Percentiles rank a stretch among this genome's conserved stretches.
Evolutionary conservation across 30 jellyfish, hydroid and myxozoan genomes (phyloP).

Genomic region (Aurelia aurita): DNA sequence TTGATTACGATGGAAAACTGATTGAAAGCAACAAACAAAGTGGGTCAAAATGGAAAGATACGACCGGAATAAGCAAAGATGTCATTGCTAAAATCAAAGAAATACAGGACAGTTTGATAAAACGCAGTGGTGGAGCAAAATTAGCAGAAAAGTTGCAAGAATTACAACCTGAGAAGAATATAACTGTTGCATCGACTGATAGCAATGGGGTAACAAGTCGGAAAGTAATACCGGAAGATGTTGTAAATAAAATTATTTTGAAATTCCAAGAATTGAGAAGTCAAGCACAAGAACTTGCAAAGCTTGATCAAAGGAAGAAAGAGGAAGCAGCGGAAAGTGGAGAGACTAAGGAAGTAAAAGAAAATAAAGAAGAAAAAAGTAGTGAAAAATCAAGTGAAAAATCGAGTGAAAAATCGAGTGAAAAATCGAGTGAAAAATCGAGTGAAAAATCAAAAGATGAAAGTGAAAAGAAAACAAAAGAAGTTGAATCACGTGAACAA

Average conservation of each 20-base stretch:
- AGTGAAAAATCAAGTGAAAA: too few species aligned
- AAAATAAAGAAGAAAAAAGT: not conserved
- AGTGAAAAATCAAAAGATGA: slow-evolving; percentile 4
- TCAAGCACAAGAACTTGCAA: slow-evolving; percentile 79
- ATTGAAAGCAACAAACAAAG: slow-evolving; percentile 44
- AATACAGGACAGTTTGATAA: slow-evolving; percentile 90
- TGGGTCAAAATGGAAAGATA: slow-evolving; percentile 55
- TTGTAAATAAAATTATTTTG: slow-evolving; percentile 90
- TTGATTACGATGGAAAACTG: slow-evolving; percentile 84
- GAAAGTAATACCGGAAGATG: slow-evolving; percentile 98
- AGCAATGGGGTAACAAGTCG: slow-evolving; percentile 59
- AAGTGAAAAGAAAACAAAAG: not conserved
- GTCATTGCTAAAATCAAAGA: slow-evolving; percentile 90
- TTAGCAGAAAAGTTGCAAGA: slow-evolving; percentile 76
- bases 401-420: slow-evolving; percentile 9
- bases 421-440: not conserved
- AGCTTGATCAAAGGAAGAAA: slow-evolving; percentile 24
- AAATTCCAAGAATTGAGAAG: slow-evolving; percentile 91
- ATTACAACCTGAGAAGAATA: slow-evolving; percentile 77
- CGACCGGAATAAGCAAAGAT: slow-evolving; percentile 81
- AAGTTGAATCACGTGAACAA: not conserved
- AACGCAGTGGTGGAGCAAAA: slow-evolving; percentile 74
- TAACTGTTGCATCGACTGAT: slow-evolving; percentile 44
- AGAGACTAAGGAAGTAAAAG: not conserved
- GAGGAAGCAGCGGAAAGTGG: not conserved